Conservation (phyloP, 2,888 invertebrate genomes). For the Limnephilus lunatus region DNA sequence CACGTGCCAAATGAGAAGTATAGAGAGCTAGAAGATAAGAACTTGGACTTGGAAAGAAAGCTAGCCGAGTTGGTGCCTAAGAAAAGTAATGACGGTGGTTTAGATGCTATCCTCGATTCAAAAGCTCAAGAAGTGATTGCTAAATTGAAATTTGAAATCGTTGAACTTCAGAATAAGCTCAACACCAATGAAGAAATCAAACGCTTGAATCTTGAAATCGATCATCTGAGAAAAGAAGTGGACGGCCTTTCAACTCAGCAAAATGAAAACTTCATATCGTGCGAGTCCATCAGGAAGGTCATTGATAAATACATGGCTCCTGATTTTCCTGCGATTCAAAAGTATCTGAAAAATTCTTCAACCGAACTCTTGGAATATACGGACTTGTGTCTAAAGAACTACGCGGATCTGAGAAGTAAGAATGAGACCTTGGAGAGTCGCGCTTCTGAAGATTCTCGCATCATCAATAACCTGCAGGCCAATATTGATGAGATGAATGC, state of each 20-base stretch:
- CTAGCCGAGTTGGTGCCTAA: constrained; percentile 49
- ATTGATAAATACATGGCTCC: constrained; percentile 74
- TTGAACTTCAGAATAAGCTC: constrained; percentile 73
- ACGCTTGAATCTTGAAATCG: constrained; percentile 63
- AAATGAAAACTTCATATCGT: constrained; percentile 8
- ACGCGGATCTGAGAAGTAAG: constrained; percentile 79
- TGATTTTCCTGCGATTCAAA: constrained; percentile 72
- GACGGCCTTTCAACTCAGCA: constrained; percentile 42
- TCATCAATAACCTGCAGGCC: constrained; percentile 75
- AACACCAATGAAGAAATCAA: constrained; percentile 66
- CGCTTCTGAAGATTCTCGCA: constrained; percentile 78
- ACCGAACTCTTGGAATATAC: constrained; percentile 59
- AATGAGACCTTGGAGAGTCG: constrained; percentile 78
- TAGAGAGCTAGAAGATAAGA: constrained; percentile 62
- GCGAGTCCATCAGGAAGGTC: constrained; percentile 46
- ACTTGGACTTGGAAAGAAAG: constrained; percentile 58
- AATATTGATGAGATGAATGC: constrained; percentile 78
- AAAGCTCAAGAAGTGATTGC: constrained; percentile 71
- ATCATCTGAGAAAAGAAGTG: constrained; percentile 63
- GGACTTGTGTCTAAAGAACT: constrained; percentile 73
- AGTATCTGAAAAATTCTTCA: constrained; percentile 62
- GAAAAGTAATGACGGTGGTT: constrained; percentile 31
- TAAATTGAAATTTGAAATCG: constrained; percentile 75
- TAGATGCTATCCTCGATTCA: constrained; percentile 52
- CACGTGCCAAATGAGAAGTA: constrained; percentile 59